Evolutionary conservation across 2,113 vertebrate species (phyloP).

Genomic region (Dendrocopos noguchii): DNA sequence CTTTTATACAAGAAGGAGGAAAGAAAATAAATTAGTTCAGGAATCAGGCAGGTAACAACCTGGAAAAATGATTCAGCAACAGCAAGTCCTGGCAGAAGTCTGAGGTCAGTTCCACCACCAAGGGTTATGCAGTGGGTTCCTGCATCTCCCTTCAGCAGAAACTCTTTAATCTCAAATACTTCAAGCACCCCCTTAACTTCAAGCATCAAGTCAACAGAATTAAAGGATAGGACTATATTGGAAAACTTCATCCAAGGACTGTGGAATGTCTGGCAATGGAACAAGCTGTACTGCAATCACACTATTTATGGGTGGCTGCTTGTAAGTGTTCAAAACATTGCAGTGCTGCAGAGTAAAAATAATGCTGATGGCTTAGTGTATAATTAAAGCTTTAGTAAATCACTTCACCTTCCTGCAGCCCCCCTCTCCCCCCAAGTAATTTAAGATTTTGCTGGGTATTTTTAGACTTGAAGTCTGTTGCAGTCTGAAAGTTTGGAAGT

Average conservation of each 20-base stretch:
- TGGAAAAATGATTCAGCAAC: background rate
- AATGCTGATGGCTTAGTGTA: background rate
- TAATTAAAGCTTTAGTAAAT: constrained; percentile 41
- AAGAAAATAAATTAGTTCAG: too few relatives aligned
- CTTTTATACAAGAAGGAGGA: background rate
- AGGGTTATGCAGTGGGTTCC: background rate
- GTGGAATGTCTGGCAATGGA: constrained; percentile 33
- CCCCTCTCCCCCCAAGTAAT: background rate
- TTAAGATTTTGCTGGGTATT: constrained; percentile 24
- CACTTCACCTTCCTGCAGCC: background rate
- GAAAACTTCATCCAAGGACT: constrained; percentile 16
- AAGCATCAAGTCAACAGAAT: background rate
- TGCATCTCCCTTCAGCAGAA: background rate
- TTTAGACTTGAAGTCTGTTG: constrained; percentile 17
- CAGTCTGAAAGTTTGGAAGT: too few relatives aligned
- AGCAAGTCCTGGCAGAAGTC: background rate
- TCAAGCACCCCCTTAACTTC: background rate
- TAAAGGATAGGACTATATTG: background rate
- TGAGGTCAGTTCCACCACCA: background rate
- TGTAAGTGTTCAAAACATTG: constrained; percentile 14
- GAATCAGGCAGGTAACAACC: background rate
- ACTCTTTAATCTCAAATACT: background rate
- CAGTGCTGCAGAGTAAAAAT: constrained; percentile 41
- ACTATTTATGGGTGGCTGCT: constrained; percentile 48
- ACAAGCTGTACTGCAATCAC: constrained; percentile 39